These are phyloP conservation scores for Syrmaticus mikado DNA, from an alignment of 2,113 vertebrate species.

Conservation along the genomic window DNA sequence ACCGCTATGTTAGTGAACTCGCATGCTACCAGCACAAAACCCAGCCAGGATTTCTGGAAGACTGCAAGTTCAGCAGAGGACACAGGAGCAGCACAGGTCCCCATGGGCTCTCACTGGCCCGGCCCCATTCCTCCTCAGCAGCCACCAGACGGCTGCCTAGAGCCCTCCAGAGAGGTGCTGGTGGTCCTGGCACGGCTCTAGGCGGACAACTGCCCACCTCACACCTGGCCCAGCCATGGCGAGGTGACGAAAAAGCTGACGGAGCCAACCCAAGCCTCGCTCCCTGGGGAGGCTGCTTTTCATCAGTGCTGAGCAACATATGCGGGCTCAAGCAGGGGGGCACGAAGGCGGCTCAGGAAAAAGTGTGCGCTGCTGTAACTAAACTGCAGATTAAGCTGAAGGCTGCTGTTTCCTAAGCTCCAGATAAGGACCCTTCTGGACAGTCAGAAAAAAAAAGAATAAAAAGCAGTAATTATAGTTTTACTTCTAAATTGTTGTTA, in stretches of 20 bases:
- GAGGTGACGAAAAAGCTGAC: neutral
- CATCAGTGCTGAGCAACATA: slow-evolving; percentile 45
- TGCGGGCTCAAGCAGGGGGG: slow-evolving; percentile 48
- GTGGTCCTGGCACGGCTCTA: slow-evolving; percentile 29
- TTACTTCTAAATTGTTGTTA: neutral
- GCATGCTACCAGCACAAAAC: neutral
- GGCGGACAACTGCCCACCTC: slow-evolving; percentile 42
- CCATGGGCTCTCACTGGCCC: neutral
- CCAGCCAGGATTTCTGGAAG: neutral
- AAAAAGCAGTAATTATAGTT: neutral
- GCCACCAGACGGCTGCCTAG: neutral
- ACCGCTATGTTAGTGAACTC: neutral
- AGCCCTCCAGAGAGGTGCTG: slow-evolving; percentile 33
- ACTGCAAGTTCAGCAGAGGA: neutral
- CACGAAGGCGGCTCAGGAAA: neutral
- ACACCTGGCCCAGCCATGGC: slow-evolving; percentile 25
- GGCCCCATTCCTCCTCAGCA: neutral
- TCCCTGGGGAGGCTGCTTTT: slow-evolving; percentile 37
- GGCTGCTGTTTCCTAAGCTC: slow-evolving; percentile 56
- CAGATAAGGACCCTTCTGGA: slow-evolving; percentile 59
- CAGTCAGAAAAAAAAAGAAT: neutral
- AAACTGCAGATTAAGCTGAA: slow-evolving; percentile 56
- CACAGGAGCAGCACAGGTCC: neutral
- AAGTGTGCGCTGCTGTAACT: slow-evolving; percentile 28
- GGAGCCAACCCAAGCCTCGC: neutral